Evolutionary conservation across 2,797 vertebrate genomes (phyloP).

Genomic region (Echeneis naucrates): DNA sequence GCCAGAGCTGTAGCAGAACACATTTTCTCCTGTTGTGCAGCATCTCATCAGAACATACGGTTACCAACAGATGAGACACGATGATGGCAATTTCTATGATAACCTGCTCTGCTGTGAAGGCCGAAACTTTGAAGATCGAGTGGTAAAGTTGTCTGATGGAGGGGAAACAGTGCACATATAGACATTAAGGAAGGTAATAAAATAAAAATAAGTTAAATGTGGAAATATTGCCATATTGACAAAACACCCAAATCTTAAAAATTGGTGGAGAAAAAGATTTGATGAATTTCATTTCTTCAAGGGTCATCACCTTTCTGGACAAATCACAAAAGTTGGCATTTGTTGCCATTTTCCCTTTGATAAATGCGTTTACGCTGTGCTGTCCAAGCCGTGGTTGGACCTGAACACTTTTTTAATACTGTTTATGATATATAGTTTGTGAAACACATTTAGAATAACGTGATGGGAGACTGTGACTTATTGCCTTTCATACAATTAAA

Average conservation of each 20-base stretch:
- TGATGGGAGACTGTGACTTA: no score
- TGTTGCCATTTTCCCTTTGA: background rate
- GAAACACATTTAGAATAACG: no score
- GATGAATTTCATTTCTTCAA: constrained; percentile 21
- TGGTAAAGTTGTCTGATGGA: background rate
- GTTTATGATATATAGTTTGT: background rate
- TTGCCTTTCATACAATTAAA: background rate
- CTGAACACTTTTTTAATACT: background rate
- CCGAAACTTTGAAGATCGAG: background rate
- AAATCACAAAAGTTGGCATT: constrained; percentile 22
- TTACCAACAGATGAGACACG: constrained; percentile 1
- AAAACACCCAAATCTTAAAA: background rate
- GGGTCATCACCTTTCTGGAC: background rate
- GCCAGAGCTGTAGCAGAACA: background rate
- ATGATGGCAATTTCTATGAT: constrained; percentile 4
- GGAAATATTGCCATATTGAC: constrained; percentile 8
- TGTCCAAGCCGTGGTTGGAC: background rate
- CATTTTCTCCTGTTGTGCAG: background rate
- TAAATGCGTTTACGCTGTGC: background rate
- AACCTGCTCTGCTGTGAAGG: constrained; percentile 1
- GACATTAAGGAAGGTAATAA: no score
- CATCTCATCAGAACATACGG: background rate
- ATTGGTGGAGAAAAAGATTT: background rate
- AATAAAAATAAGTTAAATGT: background rate
- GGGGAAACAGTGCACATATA: background rate